Conservation (phyloP, 2,113 vertebrate species). For the Stegastes partitus region DNA sequence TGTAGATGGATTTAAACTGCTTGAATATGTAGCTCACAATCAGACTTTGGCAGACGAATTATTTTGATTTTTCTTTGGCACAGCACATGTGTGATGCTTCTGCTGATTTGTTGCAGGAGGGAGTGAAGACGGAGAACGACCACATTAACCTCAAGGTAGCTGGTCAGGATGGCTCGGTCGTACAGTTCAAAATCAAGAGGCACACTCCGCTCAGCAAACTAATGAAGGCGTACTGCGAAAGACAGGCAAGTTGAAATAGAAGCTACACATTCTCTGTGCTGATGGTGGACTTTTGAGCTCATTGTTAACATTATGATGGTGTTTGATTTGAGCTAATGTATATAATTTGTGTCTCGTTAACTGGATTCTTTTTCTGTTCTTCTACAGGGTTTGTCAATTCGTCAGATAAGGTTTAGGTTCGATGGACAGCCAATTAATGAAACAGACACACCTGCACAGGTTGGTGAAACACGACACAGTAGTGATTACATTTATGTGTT, state of each 20-base stretch:
- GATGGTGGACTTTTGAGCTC: background rate
- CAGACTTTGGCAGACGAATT: too few species aligned
- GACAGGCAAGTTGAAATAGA: slow-evolving; percentile 83
- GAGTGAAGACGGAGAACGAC: slow-evolving; percentile 92
- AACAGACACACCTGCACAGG: slow-evolving; percentile 86
- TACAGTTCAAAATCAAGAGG: slow-evolving; percentile 94
- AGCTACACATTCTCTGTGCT: too few species aligned
- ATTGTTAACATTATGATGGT: background rate
- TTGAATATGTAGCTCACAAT: too few species aligned
- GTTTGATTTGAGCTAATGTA: background rate
- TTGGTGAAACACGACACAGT: slow-evolving; percentile 52
- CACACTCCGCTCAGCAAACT: slow-evolving; percentile 92
- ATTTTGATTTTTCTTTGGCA: too few species aligned
- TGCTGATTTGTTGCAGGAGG: slow-evolving; percentile 82
- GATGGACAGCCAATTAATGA: slow-evolving; percentile 87
- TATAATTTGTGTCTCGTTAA: too few species aligned
- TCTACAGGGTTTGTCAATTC: slow-evolving; percentile 83
- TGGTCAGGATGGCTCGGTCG: slow-evolving; percentile 91
- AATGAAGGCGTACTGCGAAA: slow-evolving; percentile 94
- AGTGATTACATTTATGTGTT: too few species aligned
- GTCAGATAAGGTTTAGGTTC: slow-evolving; percentile 87
- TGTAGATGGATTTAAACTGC: too few species aligned
- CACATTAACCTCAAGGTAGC: slow-evolving; percentile 93
- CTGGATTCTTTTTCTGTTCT: slow-evolving; percentile 5
- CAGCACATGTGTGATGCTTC: background rate